Conservation (phyloP, 2,797 vertebrate species). For the Coreius guichenoti region DNA sequence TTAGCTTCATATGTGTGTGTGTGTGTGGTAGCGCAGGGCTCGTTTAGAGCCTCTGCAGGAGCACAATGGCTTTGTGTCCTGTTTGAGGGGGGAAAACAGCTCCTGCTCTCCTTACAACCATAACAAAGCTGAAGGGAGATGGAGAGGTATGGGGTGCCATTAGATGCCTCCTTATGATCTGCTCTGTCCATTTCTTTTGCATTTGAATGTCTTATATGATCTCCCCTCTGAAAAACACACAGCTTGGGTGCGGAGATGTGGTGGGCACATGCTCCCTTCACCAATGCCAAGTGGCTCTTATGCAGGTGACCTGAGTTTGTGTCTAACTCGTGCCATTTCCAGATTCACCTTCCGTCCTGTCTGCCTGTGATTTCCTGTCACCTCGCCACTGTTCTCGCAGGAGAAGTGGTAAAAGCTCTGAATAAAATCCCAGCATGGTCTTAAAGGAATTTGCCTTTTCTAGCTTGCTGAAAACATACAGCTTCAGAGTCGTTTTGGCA, state of each 20-base stretch:
- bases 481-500: no score
- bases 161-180: conserved; percentile 49
- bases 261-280: not conserved
- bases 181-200: conserved; percentile 45
- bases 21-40: conserved; percentile 11
- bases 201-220: conserved; percentile 23
- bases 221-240: not conserved
- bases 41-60: conserved; percentile 60
- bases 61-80: conserved; percentile 68
- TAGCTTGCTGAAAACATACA: not conserved
- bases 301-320: not conserved
- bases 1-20: conserved; percentile 70
- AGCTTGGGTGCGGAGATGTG: not conserved
- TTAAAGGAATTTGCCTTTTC: not conserved
- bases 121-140: conserved; percentile 67
- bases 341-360: not conserved
- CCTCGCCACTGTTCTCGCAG: not conserved
- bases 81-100: conserved; percentile 64
- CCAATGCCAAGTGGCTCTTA: not conserved
- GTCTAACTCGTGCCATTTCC: not conserved
- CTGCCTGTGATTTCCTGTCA: not conserved
- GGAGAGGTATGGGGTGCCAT: conserved; percentile 62
- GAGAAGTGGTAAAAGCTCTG: not conserved
- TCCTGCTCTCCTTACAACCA: conserved; percentile 64
- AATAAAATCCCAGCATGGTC: not conserved